Evolutionary conservation across 2,888 invertebrate genomes (phyloP).

Genomic region (Sepiola atlantica): DNA sequence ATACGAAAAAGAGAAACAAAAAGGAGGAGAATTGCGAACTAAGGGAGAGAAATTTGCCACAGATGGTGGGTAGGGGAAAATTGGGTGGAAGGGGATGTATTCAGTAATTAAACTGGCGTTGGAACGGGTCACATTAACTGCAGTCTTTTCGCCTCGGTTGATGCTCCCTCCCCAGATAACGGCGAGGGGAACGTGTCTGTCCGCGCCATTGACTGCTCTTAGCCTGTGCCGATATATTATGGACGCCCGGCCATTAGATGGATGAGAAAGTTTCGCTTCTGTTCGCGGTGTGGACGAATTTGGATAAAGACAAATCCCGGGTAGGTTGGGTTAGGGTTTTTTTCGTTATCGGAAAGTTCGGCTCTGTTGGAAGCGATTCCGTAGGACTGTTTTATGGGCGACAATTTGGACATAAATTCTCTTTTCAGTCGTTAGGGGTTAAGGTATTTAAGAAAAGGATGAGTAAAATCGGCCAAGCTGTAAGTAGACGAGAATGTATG

Average conservation of each 20-base stretch:
- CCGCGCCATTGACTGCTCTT: constrained; percentile 32
- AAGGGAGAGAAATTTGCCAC: neutral
- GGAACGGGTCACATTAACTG: constrained; percentile 2
- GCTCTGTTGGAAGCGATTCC: neutral
- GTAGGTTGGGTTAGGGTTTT: neutral
- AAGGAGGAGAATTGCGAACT: too few species aligned
- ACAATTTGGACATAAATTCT: constrained; percentile 5
- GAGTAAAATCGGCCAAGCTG: neutral
- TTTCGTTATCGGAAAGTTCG: neutral
- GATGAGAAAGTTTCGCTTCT: constrained; percentile 3
- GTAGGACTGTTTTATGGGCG: constrained; percentile 32
- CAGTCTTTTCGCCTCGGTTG: constrained; percentile 7
- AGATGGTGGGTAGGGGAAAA: neutral
- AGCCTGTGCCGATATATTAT: neutral
- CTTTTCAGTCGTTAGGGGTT: constrained; percentile 4
- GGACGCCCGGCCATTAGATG: constrained; percentile 32
- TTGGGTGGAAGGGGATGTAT: neutral
- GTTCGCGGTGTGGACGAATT: neutral
- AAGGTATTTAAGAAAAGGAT: constrained; percentile 17
- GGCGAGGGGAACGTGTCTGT: constrained; percentile 11
- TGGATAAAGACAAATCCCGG: neutral
- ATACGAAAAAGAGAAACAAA: neutral
- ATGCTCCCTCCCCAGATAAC: neutral
- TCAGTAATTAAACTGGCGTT: neutral
- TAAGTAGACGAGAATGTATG: neutral